Evolutionary conservation across 2,113 vertebrate genomes (phyloP), one percentile per base, ranked within the genome.

Genomic region (Tringa solitaria): DNA sequence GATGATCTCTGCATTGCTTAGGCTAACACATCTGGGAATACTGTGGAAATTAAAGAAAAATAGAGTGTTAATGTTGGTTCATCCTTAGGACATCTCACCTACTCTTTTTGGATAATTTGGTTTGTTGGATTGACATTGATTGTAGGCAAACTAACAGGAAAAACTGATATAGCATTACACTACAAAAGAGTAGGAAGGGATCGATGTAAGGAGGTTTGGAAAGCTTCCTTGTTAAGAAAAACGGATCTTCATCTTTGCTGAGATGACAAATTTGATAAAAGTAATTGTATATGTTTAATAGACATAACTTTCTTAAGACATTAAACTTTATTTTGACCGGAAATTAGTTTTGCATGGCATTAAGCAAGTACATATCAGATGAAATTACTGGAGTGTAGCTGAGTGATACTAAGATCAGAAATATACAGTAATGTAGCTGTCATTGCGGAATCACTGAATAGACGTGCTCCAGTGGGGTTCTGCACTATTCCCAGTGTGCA

Each of bases 181-280:
- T 56, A 64, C 28, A 14, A n/a, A 74, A 74, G 50, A 69, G 56
- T 68, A 79, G 76, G 57, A 89, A 86, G 39, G 57, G 45, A 74
- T 78, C 4, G 3, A 77, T 48, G 23, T 26, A 68, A 68, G 32
- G 72, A 60, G 37, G 15, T 64, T 70, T 74, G 61, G 72, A 89
- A 91, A 92, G 35, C 72, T 64, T 53, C 45, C 72, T 89, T 35
- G 19, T 60, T 48, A 82, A 86, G 39, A 9, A 81, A 65, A 90
- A 65, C 21, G 41, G 48, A 27, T 73, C 59, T 64, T 88, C 6
- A 3, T 70, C 33, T 79, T 87, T 75, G 43, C 48, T n/a, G 67
- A 79, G 51, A 37, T 21, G 33, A 87, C 26, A 79, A 75, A 79
- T 79, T 46, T 74, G 17, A 39, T 54, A 37, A 33, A 83, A 45